Base-by-base conservation (phyloP, 2,113 vertebrate species). In the Mus spicilegus region DNA sequence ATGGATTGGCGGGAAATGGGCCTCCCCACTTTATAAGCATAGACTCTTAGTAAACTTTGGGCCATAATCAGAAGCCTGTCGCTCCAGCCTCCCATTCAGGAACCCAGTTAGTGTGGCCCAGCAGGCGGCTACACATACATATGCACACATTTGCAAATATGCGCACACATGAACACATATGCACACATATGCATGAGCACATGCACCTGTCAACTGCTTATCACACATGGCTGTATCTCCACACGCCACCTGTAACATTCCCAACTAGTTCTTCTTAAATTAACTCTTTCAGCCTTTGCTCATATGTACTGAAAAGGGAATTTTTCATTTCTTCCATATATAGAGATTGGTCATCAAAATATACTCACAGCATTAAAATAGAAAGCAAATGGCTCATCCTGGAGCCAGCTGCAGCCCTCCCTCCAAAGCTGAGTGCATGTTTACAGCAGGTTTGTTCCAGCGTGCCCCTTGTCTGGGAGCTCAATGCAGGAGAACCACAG, bases 321-420 rank as follows among this genome's bases (percentile, higher is more conserved):
- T 16, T 39, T 87, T 81, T 0, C 77, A 46, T 82, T 93, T 86
- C 91, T 82, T 84, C 77, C 49, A 67, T 85, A 46, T 63, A 70
- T 75, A 95, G 93, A 95, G 84, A 84, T 51, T 17, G 78, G 75
- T 80, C 77, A 70, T 92, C 77, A 81, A 94, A 90, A 92, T 90
- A 90, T 63, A 91, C 24, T 87, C 36, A n/a, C 22, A 39, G n/a
- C 42, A 14, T 70, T 76, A 39, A 89, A 76, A 97, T 80, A 63
- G 65, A 72, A 95, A 69, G 65, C 77, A 91, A 76, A 96, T 81
- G n/a, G 78, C 81, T 33, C 24, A 30, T 56, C 73, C 28, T n/a
- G 5, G 39, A 91, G 42, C 61, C 81, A 61, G 33, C 63, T 69
- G 24, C 73, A 89, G 72, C 4, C 17, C 56, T 73, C 86, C 67